Base-by-base conservation (phyloP, 2,888 invertebrate genomes). In the Oligia fasciuncula region DNA sequence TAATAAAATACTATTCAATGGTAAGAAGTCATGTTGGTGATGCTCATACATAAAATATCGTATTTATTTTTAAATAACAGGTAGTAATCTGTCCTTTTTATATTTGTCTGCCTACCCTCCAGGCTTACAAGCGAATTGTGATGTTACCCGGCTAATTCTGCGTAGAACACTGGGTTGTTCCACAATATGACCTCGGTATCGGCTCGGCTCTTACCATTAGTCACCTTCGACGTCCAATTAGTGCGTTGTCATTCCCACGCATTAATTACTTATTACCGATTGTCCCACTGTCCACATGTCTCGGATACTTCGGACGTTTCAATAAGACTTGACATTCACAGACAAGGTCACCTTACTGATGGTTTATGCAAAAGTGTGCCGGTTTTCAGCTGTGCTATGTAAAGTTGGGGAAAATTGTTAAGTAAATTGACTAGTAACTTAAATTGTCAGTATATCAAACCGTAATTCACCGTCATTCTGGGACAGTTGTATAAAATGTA, bases 201-300 rank as follows among this genome's bases (percentile, higher is more conserved):
- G 57, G 11, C 57, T 57, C 57, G 80, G 83, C 79, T 81, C 77
- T 89, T 85, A 67, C 73, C 81, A 93, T 92, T 93, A 90, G 91
- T 93, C 91, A 93, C 91, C 89, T 93, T 94, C 92, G 95, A 94
- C 94, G 92, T 91, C 89, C 93, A 95, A 95, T 95, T 94, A 94
- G 91, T 87, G 89, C 87, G 89, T 87, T 93, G 94, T 94, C 90
- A 85, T 89, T 86, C 93, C 93, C 92, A 92, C 92, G 90, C 90
- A 90, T 92, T 94, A 93, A 95, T 94, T 93, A 93, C 89, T 89
- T 86, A 86, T 88, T 91, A 92, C 93, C 93, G 92, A 93, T 94
- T 91, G 92, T 90, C 77, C 87, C 17, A 57, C 68, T 73, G 80
- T 72, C 68, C 89, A 88, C 88, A 67, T 76, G 78, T 75, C 87